Percentiles rank a stretch among this genome's conserved stretches.
These are phyloP conservation scores for Menidia beryllina DNA, from an alignment of 2,113 vertebrate species.

Conservation along the genomic window DNA sequence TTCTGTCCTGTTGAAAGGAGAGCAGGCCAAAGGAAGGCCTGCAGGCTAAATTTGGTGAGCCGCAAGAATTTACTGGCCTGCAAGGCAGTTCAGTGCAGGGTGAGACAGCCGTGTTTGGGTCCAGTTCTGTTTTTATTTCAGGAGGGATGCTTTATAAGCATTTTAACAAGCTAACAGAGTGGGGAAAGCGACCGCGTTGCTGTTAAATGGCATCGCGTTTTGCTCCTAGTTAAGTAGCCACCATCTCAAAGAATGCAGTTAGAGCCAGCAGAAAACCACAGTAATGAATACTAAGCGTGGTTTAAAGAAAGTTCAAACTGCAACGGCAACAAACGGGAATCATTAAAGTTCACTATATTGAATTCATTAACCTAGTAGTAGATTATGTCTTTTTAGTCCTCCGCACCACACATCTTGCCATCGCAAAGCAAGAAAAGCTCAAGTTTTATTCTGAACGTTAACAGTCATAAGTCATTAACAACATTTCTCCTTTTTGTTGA, in stretches of 20 bases:
- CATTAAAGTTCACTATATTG: too few species aligned
- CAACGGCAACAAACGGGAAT: neutral
- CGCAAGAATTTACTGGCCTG: slow-evolving; percentile 57
- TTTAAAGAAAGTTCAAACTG: neutral
- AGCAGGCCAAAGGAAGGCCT: slow-evolving; percentile 24
- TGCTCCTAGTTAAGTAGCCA: slow-evolving; percentile 8
- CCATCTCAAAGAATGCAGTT: slow-evolving; percentile 11
- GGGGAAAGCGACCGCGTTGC: slow-evolving; percentile 4
- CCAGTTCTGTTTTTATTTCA: slow-evolving; percentile 41
- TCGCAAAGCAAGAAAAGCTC: too few species aligned
- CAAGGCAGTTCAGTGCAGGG: slow-evolving; percentile 27
- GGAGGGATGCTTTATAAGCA: slow-evolving; percentile 28
- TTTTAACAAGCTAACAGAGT: slow-evolving; percentile 36
- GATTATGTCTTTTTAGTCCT: too few species aligned
- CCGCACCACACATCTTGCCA: too few species aligned
- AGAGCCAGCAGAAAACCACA: neutral
- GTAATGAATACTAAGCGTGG: neutral
- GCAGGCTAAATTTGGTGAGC: slow-evolving; percentile 59
- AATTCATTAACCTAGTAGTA: too few species aligned
- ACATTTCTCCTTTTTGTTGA: too few species aligned
- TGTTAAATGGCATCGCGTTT: slow-evolving; percentile 7
- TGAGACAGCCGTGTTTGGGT: slow-evolving; percentile 32
- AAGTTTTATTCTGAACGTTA: too few species aligned
- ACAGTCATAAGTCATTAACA: too few species aligned
- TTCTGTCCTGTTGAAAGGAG: slow-evolving; percentile 15